phyloP scores from a whole-genome alignment of 2,797 vertebrate species.

The Sorex maritimensis region DNA sequence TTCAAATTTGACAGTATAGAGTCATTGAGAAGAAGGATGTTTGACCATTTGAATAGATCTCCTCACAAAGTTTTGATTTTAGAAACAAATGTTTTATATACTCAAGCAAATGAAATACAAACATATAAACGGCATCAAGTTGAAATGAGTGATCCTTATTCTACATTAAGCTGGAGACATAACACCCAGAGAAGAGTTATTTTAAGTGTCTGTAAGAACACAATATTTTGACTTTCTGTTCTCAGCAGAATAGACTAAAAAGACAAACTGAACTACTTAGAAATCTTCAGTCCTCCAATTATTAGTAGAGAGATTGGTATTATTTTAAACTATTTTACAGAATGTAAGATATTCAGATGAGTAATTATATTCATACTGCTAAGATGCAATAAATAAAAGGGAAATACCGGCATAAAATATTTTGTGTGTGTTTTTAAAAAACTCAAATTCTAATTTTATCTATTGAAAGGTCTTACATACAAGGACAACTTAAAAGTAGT shows the following conservation, averaged over 20 bases:
- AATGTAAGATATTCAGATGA: not conserved
- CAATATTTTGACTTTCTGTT: constrained; percentile 25
- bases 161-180: not conserved
- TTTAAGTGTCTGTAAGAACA: not conserved
- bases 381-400: constrained; percentile 10
- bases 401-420: not conserved
- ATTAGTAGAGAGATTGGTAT: not conserved
- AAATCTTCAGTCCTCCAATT: not conserved
- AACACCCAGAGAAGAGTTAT: not conserved
- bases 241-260: constrained; percentile 9
- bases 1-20: not conserved
- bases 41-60: not conserved
- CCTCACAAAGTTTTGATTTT: not conserved
- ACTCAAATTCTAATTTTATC: not conserved
- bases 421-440: not conserved
- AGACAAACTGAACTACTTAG: constrained; percentile 16
- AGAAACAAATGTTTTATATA: constrained; percentile 2
- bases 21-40: too few species aligned
- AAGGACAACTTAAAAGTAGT: not conserved
- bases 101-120: not conserved
- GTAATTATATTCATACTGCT: not conserved
- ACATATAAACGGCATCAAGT: constrained; percentile 1
- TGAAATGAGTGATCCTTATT: not conserved
- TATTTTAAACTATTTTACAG: not conserved
- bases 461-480: not conserved